Conservation (phyloP, 2,888 invertebrate species). For the Orchestes rusci region DNA sequence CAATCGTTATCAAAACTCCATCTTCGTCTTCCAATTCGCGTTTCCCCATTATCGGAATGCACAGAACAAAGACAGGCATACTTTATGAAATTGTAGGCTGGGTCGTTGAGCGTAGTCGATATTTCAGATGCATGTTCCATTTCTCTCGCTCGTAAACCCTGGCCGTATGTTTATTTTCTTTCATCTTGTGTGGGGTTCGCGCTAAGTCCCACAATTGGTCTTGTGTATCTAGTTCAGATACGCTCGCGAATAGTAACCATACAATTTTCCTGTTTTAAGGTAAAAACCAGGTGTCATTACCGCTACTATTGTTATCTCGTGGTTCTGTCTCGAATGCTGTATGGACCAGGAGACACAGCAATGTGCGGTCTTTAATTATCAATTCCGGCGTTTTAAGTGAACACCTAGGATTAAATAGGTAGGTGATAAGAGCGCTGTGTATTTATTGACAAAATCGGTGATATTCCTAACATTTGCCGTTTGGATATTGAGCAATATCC, state of each 20-base stretch:
- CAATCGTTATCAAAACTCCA: conserved; percentile 15
- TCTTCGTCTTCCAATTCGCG: conserved; percentile 16
- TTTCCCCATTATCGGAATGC: conserved; percentile 17
- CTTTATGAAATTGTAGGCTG: conserved; percentile 23
- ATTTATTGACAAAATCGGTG: conserved; percentile 1
- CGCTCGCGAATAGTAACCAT: conserved; percentile 31
- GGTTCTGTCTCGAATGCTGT: conserved; percentile 1
- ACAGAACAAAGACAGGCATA: conserved; percentile 30
- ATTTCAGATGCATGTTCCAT: conserved; percentile 21
- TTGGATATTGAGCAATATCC: conserved; percentile 9
- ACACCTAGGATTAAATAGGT: conserved; percentile 1
- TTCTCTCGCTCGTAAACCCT: conserved; percentile 16
- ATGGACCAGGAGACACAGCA: conserved; percentile 1
- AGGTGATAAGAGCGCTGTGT: conserved; percentile 5
- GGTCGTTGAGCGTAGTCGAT: conserved; percentile 20
- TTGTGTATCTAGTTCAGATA: conserved; percentile 35
- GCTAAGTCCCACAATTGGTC: conserved; percentile 29
- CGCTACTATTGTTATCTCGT: conserved; percentile 11
- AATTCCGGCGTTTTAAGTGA: too few species aligned
- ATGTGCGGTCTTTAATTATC: too few species aligned
- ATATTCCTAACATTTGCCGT: neutral
- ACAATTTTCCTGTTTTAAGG: conserved; percentile 26
- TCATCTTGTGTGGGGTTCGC: conserved; percentile 22
- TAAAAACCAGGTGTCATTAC: conserved; percentile 18
- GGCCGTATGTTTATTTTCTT: conserved; percentile 21